These are phyloP conservation scores for Nesospiza acunhae DNA, from an alignment of 2,113 vertebrate genomes.

Conservation along the genomic window DNA sequence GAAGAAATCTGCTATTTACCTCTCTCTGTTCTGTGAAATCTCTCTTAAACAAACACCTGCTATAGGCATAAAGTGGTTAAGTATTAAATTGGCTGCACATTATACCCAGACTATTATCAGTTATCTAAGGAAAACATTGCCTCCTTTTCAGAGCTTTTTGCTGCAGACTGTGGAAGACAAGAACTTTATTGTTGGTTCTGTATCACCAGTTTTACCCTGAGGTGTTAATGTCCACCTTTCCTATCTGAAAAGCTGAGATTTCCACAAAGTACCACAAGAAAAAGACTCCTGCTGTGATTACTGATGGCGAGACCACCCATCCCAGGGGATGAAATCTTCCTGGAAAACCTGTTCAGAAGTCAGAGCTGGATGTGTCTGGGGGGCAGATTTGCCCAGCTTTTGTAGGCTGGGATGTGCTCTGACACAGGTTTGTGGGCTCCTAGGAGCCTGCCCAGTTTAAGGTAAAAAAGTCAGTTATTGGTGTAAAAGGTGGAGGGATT, in stretches of 20 bases:
- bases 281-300: not conserved
- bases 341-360: not conserved
- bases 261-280: not conserved
- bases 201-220: not conserved
- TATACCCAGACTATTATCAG: conserved; percentile 29
- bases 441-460: not conserved
- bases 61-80: conserved; percentile 17
- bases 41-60: conserved; percentile 57
- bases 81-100: conserved; percentile 51
- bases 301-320: not conserved
- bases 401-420: not conserved
- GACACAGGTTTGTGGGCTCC: not conserved
- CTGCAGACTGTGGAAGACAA: not conserved
- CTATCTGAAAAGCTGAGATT: not conserved
- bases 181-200: conserved; percentile 17
- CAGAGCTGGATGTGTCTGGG: not conserved
- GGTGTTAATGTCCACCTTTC: not conserved
- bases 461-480: accelerated
- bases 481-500: not conserved
- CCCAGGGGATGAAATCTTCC: not conserved
- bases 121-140: conserved; percentile 50
- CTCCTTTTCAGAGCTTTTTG: conserved; percentile 25
- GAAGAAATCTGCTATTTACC: conserved; percentile 49
- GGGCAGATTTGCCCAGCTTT: not conserved
- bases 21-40: conserved; percentile 13